A percentile compares a stretch with the other conserved stretches of the same genome.
Conservation (phyloP, 2,113 vertebrate species). For the Oryzias javanicus region DNA sequence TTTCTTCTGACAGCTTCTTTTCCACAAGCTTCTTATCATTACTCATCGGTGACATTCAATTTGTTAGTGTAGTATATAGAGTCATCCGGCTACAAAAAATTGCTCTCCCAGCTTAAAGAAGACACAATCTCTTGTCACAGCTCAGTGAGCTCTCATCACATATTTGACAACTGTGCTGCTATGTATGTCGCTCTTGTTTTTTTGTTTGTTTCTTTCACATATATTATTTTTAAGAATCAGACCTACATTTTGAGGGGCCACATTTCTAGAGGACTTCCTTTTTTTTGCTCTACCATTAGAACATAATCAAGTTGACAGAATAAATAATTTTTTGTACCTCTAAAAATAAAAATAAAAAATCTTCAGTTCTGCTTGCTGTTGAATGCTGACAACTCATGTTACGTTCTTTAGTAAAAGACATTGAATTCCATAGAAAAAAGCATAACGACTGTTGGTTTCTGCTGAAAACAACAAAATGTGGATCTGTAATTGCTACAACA, state of each 20-base stretch:
- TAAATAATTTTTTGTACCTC: too few species aligned
- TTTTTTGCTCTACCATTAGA: too few species aligned
- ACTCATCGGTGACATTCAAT: conserved; percentile 71
- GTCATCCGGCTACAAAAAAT: conserved; percentile 49
- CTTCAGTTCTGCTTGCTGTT: too few species aligned
- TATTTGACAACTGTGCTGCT: conserved; percentile 39
- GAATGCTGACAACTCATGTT: too few species aligned
- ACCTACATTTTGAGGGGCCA: too few species aligned
- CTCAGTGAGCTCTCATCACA: conserved; percentile 36
- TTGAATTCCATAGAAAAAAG: too few species aligned
- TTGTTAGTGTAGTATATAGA: conserved; percentile 53
- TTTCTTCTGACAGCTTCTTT: conserved; percentile 35
- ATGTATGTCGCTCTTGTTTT: conserved; percentile 1
- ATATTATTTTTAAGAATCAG: too few species aligned
- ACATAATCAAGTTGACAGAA: too few species aligned
- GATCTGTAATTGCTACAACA: not conserved
- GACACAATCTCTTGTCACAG: conserved; percentile 39
- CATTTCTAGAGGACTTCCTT: too few species aligned
- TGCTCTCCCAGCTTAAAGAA: conserved; percentile 43
- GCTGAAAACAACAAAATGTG: not conserved
- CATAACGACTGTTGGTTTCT: too few species aligned
- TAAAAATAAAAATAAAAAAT: too few species aligned
- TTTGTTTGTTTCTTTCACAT: not conserved
- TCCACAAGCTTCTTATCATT: conserved; percentile 48
- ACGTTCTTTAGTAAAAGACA: too few species aligned